Base-by-base conservation (phyloP, 2,888 invertebrate species). In the Lysandra coridon region DNA sequence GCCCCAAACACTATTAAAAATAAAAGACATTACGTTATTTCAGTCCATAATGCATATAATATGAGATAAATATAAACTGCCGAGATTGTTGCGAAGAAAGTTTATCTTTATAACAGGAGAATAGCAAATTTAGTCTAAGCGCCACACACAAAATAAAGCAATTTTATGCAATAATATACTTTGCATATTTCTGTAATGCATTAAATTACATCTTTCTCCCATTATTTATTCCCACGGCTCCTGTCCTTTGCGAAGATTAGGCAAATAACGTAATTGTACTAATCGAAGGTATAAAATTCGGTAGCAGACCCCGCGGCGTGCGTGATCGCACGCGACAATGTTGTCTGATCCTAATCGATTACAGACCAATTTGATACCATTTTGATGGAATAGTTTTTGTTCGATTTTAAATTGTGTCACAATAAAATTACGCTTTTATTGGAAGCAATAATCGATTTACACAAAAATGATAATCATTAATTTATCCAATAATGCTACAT, bases 201-300 rank as follows among this genome's bases (percentile, higher is more conserved):
- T 37, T 69, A 69, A 69, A 69, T 69, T 69, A 69, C 69, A 69
- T 37, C 69, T 69, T 37, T 37, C 69, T 69, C 37, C 69, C 69
- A 75, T 75, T 49, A 75, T 75, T 75, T 53, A 30, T 76, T 76
- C 76, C 76, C 76, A 76, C 76, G 76, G 33, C 53, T 76, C 49
- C 53, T 76, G 76, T 76, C 76, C 30, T 76, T 30, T 33, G 23
- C 76, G 69, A 53, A 76, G 76, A 76, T 76, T 57, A 53, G 30
- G 33, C 49, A 30, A 53, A 74, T 74, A 74, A 44, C 33, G 17
- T 76, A 53, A 76, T 76, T 76, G 76, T 76, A 53, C 57, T 76
- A 57, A 76, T 76, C 76, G 76, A 33, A 33, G 69, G 33, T 14
- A 37, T 33, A 17, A 57, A 53, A 76, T 76, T 76, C 76, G 76